phyloP scores from a whole-genome alignment of 2,888 invertebrate species.

The Alloplasta piceator region DNA sequence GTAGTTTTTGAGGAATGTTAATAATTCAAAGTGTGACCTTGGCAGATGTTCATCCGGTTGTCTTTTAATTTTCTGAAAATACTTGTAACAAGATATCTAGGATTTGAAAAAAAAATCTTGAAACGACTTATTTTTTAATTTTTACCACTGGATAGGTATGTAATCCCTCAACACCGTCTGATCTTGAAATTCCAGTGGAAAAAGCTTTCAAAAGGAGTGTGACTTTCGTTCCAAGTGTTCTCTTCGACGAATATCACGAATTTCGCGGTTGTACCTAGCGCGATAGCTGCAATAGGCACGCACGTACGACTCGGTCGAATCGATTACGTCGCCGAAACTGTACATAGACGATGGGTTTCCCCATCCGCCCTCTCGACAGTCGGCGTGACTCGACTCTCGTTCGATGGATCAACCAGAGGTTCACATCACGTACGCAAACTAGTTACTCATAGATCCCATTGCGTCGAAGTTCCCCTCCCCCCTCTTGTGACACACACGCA shows the following conservation, averaged over 20 bases:
- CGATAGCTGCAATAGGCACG: slow-evolving; percentile 9
- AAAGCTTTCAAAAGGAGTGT: too few species aligned
- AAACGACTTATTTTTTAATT: too few species aligned
- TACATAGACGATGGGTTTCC: background rate
- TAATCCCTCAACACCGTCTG: too few species aligned
- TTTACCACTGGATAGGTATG: too few species aligned
- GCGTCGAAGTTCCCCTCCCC: slow-evolving; percentile 19
- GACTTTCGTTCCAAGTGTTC: too few species aligned
- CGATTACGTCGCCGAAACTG: slow-evolving; percentile 46
- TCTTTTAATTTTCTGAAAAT: too few species aligned
- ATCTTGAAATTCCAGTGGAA: too few species aligned
- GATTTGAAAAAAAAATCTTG: too few species aligned
- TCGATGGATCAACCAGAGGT: slow-evolving; percentile 54
- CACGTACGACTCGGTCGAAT: slow-evolving; percentile 22
- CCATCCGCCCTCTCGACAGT: slow-evolving; percentile 22
- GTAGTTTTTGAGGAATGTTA: too few species aligned
- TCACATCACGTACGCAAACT: slow-evolving; percentile 54
- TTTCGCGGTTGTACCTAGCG: slow-evolving; percentile 39
- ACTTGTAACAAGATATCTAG: too few species aligned
- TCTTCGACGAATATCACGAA: background rate
- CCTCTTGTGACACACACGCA: slow-evolving; percentile 7
- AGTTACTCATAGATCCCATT: slow-evolving; percentile 42
- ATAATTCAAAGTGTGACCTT: too few species aligned
- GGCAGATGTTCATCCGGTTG: too few species aligned
- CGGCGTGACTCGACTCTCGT: slow-evolving; percentile 47